phyloP scores from a whole-genome alignment of 2,113 vertebrate genomes.

The Lates calcarifer region DNA sequence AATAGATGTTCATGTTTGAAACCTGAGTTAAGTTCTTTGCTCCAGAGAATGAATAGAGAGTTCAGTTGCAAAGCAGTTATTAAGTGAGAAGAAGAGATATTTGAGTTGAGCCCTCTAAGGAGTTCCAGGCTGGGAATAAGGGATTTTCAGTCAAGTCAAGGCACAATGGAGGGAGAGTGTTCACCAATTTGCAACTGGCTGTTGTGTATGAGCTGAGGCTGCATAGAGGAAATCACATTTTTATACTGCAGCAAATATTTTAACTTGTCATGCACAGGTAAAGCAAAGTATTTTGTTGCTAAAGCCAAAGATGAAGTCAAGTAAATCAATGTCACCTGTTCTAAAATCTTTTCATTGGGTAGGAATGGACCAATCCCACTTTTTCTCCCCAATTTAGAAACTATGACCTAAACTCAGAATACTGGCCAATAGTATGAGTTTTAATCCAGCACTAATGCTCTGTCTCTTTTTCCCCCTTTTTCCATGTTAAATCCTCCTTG shows the following conservation, averaged over 20 bases:
- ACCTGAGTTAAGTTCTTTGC: slow-evolving; percentile 37
- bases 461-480: no score
- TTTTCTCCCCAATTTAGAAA: no score
- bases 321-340: no score
- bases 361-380: no score
- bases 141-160: neutral
- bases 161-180: slow-evolving; percentile 18
- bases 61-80: slow-evolving; percentile 39
- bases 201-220: neutral
- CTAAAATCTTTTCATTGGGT: no score
- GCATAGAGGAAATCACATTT: no score
- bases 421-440: no score
- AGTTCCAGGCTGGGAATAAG: slow-evolving; percentile 43
- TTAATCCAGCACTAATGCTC: no score
- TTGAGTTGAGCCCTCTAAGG: slow-evolving; percentile 32
- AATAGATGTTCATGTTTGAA: slow-evolving; percentile 32
- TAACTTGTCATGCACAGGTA: neutral
- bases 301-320: no score
- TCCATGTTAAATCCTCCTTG: no score
- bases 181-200: neutral
- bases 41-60: slow-evolving; percentile 38
- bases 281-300: no score
- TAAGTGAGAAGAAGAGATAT: neutral
- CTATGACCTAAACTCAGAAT: no score
- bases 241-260: neutral